phyloP scores from a whole-genome alignment of 2,888 invertebrate genomes.

The Lasioglossum vierecki region DNA sequence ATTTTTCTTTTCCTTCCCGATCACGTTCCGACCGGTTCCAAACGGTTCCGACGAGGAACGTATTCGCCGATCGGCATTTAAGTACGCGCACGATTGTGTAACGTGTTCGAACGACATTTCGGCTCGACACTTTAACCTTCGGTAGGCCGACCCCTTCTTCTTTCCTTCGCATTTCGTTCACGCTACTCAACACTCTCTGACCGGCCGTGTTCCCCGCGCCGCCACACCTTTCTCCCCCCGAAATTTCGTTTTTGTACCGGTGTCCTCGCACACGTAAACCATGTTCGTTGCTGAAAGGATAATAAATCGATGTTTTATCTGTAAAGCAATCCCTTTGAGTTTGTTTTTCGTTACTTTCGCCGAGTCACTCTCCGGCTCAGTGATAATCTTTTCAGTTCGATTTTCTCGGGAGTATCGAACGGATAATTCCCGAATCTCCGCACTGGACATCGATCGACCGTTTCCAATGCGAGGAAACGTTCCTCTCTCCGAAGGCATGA shows the following conservation, averaged over 20 bases:
- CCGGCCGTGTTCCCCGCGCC: neutral
- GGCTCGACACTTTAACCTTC: constrained; percentile 21
- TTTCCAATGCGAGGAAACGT: neutral
- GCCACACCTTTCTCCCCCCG: neutral
- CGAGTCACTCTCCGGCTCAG: neutral
- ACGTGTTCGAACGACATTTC: constrained; percentile 36
- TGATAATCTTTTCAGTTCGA: neutral
- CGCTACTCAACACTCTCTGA: neutral
- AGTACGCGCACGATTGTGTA: constrained; percentile 6
- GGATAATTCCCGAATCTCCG: neutral
- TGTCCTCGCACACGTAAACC: constrained; percentile 1
- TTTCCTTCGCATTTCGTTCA: neutral
- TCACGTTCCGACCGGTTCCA: neutral
- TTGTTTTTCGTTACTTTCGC: neutral
- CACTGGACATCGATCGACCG: neutral
- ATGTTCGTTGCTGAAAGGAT: constrained; percentile 8
- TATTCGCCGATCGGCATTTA: constrained; percentile 43
- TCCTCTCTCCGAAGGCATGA: neutral
- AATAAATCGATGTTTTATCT: constrained; percentile 10
- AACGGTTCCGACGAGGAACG: constrained; percentile 24
- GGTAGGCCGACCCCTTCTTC: neutral
- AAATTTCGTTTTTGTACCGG: constrained; percentile 12
- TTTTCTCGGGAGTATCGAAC: neutral
- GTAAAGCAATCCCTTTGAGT: neutral
- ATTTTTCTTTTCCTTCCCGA: neutral